Evolutionary conservation across 2,113 vertebrate genomes (phyloP), one percentile per base, ranked within the genome.

Genomic region (Gobiocypris rarus): DNA sequence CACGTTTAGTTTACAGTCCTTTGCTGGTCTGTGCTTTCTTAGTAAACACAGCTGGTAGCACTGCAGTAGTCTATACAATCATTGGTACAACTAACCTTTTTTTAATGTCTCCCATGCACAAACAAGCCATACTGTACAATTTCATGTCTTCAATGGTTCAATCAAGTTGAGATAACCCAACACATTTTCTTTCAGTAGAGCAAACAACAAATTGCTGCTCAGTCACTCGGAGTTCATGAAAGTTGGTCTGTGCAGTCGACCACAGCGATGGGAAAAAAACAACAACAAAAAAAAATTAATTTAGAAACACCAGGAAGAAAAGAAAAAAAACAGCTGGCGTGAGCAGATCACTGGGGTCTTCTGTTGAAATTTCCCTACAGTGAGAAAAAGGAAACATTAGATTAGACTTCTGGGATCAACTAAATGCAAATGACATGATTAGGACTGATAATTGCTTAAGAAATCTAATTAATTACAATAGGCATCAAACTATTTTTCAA

Each of bases 31-130:
- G 77, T 80, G 59, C 26, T 80, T 65, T 79, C 77, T 28, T 58
- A 58, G 26, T 28, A 54, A 82, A 84, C 75, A 67, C 52, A 81
- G 76, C 61, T 19, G n/a, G 77, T 59, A 84, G 78, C 48, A 81
- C 67, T 81, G 59, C 17, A 78, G 56, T 75, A 26, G 69, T 34
- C 54, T 54, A 74, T 31, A 17, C 69, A 83, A 45, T 54, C 69
- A 83, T 22, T 41, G 26, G 28, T 69, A 58, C 41, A 38, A 61
- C 61, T 67, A 81, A 54, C 41, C 9, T 69, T 63, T 70, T 34
- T 81, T 52, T 48, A 45, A 14, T 22, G 73, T 67, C 24, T 69
- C 63, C 70, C 43, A 24, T 24, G 52, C 74, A 54, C 77, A 76
- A 26, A 43, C 38, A 63, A 78, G 19, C 56, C 59, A 28, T 31